phyloP scores from a whole-genome alignment of 35 echinoderm and acorn worm genomes.

The Lytechinus pictus region DNA sequence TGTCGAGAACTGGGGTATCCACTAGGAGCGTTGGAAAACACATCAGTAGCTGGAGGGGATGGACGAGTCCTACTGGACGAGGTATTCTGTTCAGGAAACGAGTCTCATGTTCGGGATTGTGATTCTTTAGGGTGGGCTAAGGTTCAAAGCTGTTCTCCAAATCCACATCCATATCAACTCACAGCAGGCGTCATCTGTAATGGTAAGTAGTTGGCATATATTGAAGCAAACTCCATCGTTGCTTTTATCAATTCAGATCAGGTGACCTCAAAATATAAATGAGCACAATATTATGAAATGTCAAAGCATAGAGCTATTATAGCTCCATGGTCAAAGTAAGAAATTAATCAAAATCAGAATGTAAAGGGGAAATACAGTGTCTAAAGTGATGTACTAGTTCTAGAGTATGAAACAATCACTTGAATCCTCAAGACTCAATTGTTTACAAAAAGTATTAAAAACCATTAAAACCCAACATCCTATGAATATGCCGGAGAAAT shows the following conservation, averaged over 20 bases:
- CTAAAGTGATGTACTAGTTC: no score
- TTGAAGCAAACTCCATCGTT: neutral
- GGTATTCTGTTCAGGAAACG: conserved; percentile 72
- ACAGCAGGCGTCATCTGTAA: conserved; percentile 25
- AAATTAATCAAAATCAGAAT: no score
- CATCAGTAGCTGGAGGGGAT: conserved; percentile 27
- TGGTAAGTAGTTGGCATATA: conserved; percentile 7
- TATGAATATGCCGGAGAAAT: no score
- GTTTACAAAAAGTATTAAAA: no score
- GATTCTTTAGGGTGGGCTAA: conserved; percentile 57
- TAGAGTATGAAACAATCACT: no score
- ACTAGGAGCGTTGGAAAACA: neutral
- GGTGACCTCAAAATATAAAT: no score
- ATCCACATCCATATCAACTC: neutral
- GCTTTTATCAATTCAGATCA: no score
- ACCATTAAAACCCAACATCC: no score
- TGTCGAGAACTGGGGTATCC: conserved; percentile 46
- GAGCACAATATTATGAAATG: neutral
- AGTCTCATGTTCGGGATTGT: conserved; percentile 68
- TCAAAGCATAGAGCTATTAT: no score
- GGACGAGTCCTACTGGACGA: conserved; percentile 74
- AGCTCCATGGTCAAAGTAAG: no score
- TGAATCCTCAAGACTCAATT: no score
- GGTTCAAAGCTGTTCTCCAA: neutral
- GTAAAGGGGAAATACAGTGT: no score